Base-by-base conservation (phyloP, 30 jellyfish, hydroid and myxozoan genomes). In the Nemopilema nomurai region DNA sequence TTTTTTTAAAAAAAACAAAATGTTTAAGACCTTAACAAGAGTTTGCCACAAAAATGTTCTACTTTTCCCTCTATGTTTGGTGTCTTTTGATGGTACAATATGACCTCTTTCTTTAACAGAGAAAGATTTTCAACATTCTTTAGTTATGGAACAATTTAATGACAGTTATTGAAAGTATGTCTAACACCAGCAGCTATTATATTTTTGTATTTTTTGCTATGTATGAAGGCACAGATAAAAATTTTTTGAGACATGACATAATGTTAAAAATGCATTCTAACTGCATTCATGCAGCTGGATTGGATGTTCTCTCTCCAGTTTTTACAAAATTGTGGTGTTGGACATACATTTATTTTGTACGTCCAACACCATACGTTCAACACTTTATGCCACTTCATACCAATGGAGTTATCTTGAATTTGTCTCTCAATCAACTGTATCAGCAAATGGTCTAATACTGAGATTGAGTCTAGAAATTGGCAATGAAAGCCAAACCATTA, bases 331-430 rank as follows among this genome's bases (percentile, higher is more conserved):
- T 76, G 75, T 76, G 86, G 76, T 49, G 86, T 53, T 53, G 77
- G 87, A 63, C 81, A 41, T 79, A 65, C 81, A 28, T n/a, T 79
- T 79, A 67, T 63, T 52, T 66, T 79, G 80, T 79, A 79, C 28
- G 80, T 79, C 80, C 89, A 79, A 64, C 89, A 52, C 87, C 57
- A 29, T 63, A 79, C 50, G 71, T 79, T 80, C 89, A 79, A 79
- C 89, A 4, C 87, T 75, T 67, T 67, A 67, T 16, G 77, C 29
- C 73, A 7, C 73, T 19, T 63, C 73, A n/a, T 63, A 63, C 29
- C 29, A 63, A 63, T 63, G 29, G 73, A 72, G 82, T 50, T 71
- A 19, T 51, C 22, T 51, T 75, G 49, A 49, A 33, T 75, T 71
- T 50, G 73, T n/a, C 85, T 75, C 85, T 75, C 51, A 50, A 19